A percentile compares a stretch with the other conserved stretches of the same genome.
Conservation (phyloP, 2,888 invertebrate genomes). For the Andrena chrysosceles region DNA sequence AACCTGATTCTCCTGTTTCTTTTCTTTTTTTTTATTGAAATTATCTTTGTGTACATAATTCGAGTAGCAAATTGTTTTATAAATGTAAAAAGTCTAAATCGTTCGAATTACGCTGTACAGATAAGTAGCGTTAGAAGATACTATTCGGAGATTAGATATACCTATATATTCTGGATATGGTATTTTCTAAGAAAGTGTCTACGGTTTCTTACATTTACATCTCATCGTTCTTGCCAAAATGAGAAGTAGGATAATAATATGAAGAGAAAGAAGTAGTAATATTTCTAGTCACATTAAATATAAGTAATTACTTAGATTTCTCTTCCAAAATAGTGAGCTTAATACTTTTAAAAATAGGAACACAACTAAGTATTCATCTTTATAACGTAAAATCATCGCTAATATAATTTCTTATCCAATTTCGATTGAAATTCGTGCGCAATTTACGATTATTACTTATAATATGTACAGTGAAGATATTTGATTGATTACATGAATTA, state of each 20-base stretch:
- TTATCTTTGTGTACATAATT: conserved; percentile 57
- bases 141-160: conserved; percentile 68
- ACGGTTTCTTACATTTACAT: conserved; percentile 83
- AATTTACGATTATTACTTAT: conserved; percentile 55
- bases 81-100: conserved; percentile 69
- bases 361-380: conserved; percentile 50
- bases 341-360: conserved; percentile 59
- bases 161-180: conserved; percentile 67
- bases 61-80: conserved; percentile 72
- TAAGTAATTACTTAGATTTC: conserved; percentile 62
- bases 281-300: conserved; percentile 81
- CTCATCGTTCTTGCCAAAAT: conserved; percentile 79
- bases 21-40: conserved; percentile 8
- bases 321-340: conserved; percentile 73
- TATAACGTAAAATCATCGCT: conserved; percentile 38
- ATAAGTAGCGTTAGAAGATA: conserved; percentile 46
- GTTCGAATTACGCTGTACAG: conserved; percentile 67
- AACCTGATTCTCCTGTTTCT: conserved; percentile 8
- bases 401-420: conserved; percentile 63
- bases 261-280: conserved; percentile 65
- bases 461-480: conserved; percentile 55
- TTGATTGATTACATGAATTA: conserved; percentile 54
- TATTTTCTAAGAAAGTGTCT: conserved; percentile 72
- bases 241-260: conserved; percentile 56
- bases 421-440: conserved; percentile 60